Conservation (phyloP, 2,797 vertebrate genomes). For the Iguana delicatissima region DNA sequence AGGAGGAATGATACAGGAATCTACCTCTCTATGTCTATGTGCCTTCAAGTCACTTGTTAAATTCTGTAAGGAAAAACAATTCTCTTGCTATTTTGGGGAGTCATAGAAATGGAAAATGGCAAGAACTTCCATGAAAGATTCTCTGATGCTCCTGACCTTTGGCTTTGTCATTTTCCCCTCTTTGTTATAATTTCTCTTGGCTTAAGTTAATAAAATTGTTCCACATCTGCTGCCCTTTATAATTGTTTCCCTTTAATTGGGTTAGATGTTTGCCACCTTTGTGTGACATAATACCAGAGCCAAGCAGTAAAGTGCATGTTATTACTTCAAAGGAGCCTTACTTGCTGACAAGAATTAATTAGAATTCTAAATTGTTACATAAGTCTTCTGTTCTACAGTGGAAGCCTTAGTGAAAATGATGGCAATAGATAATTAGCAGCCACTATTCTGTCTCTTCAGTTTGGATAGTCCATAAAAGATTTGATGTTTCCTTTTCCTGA, state of each 20-base stretch:
- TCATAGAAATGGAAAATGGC: neutral
- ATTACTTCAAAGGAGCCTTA: conserved; percentile 52
- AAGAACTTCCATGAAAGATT: neutral
- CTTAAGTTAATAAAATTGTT: conserved; percentile 35
- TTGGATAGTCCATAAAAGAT: conserved; percentile 58
- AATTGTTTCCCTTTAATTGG: conserved; percentile 38
- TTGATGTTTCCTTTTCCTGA: conserved; percentile 67
- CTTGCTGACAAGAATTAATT: conserved; percentile 60
- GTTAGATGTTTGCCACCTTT: conserved; percentile 40
- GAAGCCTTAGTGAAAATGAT: conserved; percentile 53
- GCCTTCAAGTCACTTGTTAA: neutral
- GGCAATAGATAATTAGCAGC: conserved; percentile 52
- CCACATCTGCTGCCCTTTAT: conserved; percentile 21
- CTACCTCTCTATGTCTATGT: neutral
- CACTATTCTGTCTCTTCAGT: conserved; percentile 51
- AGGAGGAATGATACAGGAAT: neutral
- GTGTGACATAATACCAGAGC: conserved; percentile 15
- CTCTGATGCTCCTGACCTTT: neutral
- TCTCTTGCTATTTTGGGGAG: neutral
- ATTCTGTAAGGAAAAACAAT: neutral
- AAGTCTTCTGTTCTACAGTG: conserved; percentile 44
- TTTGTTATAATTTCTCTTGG: conserved; percentile 21
- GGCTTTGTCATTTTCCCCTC: neutral
- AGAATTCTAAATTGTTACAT: conserved; percentile 56
- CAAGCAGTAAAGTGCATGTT: conserved; percentile 30